These are phyloP conservation scores for Pachyrhynchus sulphureomaculatus DNA, from an alignment of 1,140 invertebrate species.

Conservation along the genomic window DNA sequence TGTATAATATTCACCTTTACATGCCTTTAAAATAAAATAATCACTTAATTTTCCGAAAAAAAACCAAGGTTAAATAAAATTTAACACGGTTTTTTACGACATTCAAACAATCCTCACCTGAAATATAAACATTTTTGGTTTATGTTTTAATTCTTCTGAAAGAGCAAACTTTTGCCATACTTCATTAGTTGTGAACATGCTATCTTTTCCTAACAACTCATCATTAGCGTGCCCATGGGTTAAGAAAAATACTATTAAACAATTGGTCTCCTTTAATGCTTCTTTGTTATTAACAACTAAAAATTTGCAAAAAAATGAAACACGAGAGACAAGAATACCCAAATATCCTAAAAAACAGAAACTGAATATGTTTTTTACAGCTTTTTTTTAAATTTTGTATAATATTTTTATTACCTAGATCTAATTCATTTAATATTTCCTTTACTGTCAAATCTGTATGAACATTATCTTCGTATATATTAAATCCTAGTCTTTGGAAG, in stretches of 20 bases:
- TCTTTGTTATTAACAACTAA: conserved; percentile 27
- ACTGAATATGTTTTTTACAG: no score
- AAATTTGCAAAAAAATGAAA: conserved; percentile 15
- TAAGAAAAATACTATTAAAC: conserved; percentile 42
- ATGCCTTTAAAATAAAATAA: conserved; percentile 36
- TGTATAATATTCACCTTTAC: conserved; percentile 37
- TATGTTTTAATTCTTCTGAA: conserved; percentile 29
- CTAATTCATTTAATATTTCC: conserved; percentile 27
- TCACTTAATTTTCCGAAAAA: neutral
- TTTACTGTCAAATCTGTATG: conserved; percentile 24
- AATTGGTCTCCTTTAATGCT: conserved; percentile 31
- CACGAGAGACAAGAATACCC: no score
- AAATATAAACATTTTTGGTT: conserved; percentile 46
- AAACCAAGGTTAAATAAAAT: no score
- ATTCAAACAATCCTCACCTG: no score
- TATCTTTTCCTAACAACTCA: conserved; percentile 29
- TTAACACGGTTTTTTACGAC: no score
- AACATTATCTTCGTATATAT: conserved; percentile 33
- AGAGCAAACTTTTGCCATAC: conserved; percentile 34
- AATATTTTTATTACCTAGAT: conserved; percentile 14
- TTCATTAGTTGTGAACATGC: conserved; percentile 22
- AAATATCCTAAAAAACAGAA: no score
- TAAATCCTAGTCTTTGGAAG: conserved; percentile 40
- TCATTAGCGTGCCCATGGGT: conserved; percentile 39
- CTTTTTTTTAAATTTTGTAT: neutral